These are phyloP conservation scores for Coracopsis vasa DNA, from an alignment of 2,113 vertebrate species.

Conservation along the genomic window DNA sequence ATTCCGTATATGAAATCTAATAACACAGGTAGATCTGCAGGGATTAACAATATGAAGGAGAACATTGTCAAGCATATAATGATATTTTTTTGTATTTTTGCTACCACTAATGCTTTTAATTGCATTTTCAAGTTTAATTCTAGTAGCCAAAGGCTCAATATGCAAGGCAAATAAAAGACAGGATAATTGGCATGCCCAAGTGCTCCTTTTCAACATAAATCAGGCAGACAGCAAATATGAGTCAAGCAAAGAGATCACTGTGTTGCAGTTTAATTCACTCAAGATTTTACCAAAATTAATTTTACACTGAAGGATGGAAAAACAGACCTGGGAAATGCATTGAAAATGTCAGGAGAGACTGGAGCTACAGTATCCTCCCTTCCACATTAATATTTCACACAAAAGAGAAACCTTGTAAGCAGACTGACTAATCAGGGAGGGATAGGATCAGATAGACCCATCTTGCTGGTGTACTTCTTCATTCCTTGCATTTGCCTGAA, in stretches of 20 bases:
- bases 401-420: not conserved
- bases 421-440: not conserved
- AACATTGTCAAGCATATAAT: conserved; percentile 53
- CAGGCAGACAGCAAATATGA: conserved; percentile 39
- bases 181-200: conserved; percentile 31
- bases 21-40: conserved; percentile 31
- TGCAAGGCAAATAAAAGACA: conserved; percentile 42
- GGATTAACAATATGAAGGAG: conserved; percentile 33
- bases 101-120: conserved; percentile 57
- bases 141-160: conserved; percentile 57
- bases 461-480: not conserved
- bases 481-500: not conserved
- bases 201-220: conserved; percentile 34
- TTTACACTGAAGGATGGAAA: not conserved
- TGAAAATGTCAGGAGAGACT: not conserved
- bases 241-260: not conserved
- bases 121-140: conserved; percentile 61
- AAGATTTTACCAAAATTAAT: conserved; percentile 34
- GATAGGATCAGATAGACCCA: not conserved
- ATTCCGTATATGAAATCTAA: conserved; percentile 40
- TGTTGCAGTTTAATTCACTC: conserved; percentile 26
- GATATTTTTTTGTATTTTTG: conserved; percentile 45
- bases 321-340: not conserved
- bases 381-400: not conserved
- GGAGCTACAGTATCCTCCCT: not conserved